A percentile compares a stretch with the other conserved stretches of the same genome.
Conservation (phyloP, 2,797 vertebrate genomes). For the Myotis planiceps region DNA sequence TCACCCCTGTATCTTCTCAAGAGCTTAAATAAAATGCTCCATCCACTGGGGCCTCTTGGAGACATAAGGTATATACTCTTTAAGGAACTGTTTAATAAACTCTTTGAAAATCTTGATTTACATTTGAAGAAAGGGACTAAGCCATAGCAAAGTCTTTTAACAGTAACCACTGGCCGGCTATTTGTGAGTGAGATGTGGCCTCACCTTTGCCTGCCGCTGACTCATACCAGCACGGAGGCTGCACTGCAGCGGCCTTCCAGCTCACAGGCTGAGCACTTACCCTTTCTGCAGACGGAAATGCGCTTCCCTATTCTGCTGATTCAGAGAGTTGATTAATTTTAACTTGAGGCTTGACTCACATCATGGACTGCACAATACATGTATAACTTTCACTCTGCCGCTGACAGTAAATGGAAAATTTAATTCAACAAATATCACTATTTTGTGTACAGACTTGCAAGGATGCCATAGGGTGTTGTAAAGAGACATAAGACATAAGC, state of each 20-base stretch:
- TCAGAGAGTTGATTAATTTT: not conserved
- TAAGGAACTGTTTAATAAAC: conserved; percentile 38
- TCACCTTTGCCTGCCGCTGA: not conserved
- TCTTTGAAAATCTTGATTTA: not conserved
- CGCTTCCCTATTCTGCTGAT: not conserved
- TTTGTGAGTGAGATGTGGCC: not conserved
- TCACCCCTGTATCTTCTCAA: conserved; percentile 88
- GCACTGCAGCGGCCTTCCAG: too few relatives aligned
- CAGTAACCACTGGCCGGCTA: not conserved
- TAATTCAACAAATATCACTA: not conserved
- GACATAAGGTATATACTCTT: conserved; percentile 28
- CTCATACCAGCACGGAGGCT: not conserved
- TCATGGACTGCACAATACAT: not conserved
- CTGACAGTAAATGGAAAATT: not conserved
- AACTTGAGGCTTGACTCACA: not conserved
- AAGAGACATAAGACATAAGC: not conserved
- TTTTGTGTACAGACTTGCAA: not conserved
- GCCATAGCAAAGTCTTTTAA: not conserved
- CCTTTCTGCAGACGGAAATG: not conserved
- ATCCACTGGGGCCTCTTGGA: not conserved
- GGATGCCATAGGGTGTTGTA: not conserved
- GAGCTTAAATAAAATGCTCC: conserved; percentile 65
- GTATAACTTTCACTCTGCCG: not conserved
- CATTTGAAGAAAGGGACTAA: not conserved
- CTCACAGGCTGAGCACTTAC: not conserved